Evolutionary conservation across 2,888 invertebrate species (phyloP).

Genomic region (Dynastes hyllus): DNA sequence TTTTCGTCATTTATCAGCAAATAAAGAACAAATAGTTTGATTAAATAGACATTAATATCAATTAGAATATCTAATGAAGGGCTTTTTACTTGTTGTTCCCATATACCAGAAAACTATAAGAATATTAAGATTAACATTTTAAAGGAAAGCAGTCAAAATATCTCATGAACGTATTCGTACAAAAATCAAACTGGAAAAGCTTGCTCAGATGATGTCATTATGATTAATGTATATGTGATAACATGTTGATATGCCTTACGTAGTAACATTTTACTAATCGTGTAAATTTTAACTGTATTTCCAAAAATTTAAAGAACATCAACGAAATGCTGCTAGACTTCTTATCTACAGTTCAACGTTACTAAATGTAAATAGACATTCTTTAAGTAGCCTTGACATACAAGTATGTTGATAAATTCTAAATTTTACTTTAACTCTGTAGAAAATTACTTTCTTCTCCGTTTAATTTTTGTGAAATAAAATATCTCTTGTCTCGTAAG

Average conservation of each 20-base stretch:
- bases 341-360: constrained; percentile 9
- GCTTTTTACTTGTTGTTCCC: constrained; percentile 36
- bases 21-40: neutral
- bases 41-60: neutral
- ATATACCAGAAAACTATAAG: constrained; percentile 36
- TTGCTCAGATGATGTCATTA: constrained; percentile 2
- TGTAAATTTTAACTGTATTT: constrained; percentile 6
- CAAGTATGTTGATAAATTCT: constrained; percentile 1
- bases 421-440: neutral
- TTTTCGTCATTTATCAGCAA: no score
- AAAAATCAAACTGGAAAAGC: constrained; percentile 4
- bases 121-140: neutral
- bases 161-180: neutral
- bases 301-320: constrained; percentile 5
- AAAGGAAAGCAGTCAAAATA: neutral
- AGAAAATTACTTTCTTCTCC: constrained; percentile 27
- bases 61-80: constrained; percentile 7
- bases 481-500: neutral
- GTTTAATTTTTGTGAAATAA: constrained; percentile 26
- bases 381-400: constrained; percentile 28
- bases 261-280: neutral
- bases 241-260: neutral
- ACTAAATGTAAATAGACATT: constrained; percentile 19
- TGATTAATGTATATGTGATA: neutral
- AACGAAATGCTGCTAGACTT: neutral